phyloP scores from a whole-genome alignment of 2,888 invertebrate genomes.

The Drosophila phalerata region DNA sequence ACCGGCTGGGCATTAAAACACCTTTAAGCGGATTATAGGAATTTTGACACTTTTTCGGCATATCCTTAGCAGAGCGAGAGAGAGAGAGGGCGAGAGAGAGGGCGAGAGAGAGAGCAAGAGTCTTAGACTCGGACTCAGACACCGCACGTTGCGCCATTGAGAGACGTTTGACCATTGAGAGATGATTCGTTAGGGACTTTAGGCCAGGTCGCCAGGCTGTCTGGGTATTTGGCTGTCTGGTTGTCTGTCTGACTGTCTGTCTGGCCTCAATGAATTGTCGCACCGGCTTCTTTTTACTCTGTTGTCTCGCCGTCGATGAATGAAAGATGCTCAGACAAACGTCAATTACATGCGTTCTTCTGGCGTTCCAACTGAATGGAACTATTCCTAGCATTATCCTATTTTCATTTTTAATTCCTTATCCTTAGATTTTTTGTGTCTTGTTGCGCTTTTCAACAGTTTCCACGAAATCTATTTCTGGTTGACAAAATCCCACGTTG shows the following conservation, averaged over 20 bases:
- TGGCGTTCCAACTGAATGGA: constrained; percentile 42
- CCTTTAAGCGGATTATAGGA: constrained; percentile 82
- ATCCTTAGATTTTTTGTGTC: constrained; percentile 50
- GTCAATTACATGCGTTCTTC: constrained; percentile 82
- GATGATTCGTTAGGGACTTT: constrained; percentile 59
- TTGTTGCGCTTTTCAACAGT: constrained; percentile 74
- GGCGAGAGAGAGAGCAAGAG: neutral
- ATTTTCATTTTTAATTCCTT: constrained; percentile 36
- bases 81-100: constrained; percentile 12
- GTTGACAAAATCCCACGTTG: constrained; percentile 47
- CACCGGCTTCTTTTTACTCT: constrained; percentile 42
- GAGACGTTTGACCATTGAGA: constrained; percentile 59
- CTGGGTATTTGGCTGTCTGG: constrained; percentile 30
- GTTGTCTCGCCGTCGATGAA: constrained; percentile 55
- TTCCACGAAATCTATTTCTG: constrained; percentile 62
- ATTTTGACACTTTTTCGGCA: constrained; percentile 82
- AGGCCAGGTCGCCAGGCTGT: constrained; percentile 60
- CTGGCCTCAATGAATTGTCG: constrained; percentile 76
- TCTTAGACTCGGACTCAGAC: constrained; percentile 22
- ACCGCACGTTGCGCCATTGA: constrained; percentile 70
- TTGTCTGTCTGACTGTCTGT: constrained; percentile 34
- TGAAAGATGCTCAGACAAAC: constrained; percentile 74
- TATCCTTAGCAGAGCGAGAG: constrained; percentile 63
- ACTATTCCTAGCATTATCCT: constrained; percentile 53
- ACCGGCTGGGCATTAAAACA: constrained; percentile 76